A percentile compares a stretch with the other conserved stretches of the same genome.
Evolutionary conservation across 1,140 invertebrate genomes (phyloP).

Genomic region (Melanaphis sacchari): DNA sequence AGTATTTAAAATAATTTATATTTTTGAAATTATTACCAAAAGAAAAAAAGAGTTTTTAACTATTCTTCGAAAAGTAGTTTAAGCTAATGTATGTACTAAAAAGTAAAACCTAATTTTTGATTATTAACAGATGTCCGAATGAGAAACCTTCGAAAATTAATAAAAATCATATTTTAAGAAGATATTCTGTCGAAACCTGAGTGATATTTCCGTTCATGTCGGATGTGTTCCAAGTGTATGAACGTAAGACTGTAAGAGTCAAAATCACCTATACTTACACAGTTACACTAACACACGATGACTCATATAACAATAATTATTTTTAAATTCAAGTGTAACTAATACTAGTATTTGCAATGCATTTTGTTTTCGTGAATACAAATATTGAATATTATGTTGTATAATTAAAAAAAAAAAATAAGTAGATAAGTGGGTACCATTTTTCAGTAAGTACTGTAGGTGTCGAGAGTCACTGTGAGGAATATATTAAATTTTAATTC

Average conservation of each 20-base stretch:
- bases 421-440: no score
- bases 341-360: background rate
- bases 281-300: no score
- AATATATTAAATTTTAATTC: no score
- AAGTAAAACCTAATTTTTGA: background rate
- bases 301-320: background rate
- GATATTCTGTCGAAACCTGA: conserved; percentile 8
- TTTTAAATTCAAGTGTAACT: conserved; percentile 27
- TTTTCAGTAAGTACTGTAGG: no score
- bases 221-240: conserved; percentile 27
- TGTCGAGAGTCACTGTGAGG: no score
- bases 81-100: no score
- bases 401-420: no score
- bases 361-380: background rate
- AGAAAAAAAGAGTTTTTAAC: no score
- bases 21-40: no score
- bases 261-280: background rate
- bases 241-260: background rate
- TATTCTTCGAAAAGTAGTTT: no score
- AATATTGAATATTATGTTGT: background rate
- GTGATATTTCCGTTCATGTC: conserved; percentile 32
- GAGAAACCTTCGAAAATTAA: background rate
- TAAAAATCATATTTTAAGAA: background rate
- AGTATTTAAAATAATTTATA: no score
- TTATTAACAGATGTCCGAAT: background rate